Evolutionary conservation across 2,113 vertebrate species (phyloP), one percentile per base, ranked within the genome.

Genomic region (Phasianus colchicus): DNA sequence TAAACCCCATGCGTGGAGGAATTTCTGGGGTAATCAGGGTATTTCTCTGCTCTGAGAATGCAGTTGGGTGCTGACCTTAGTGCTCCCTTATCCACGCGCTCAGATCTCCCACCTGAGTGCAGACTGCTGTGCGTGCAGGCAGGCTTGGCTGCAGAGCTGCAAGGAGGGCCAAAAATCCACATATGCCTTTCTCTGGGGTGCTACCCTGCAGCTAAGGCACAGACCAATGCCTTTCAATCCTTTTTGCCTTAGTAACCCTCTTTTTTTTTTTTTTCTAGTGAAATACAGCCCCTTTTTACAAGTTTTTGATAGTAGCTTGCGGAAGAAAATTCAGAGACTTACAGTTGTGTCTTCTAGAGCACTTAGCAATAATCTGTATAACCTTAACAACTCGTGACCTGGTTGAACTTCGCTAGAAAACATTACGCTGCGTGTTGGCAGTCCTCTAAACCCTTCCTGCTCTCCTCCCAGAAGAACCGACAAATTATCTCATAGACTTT

Each of bases 401-500:
- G 52, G 21, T 2, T 78, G 84, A 78, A 42, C 38, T 71, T 52
- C 32, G 7, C 19, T 38, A 52, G 78, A 72, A 91, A 69, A 90
- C 32, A 57, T 5, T 65, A 29, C 2, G 0, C 32, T 38, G 54
- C 25, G 5, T 29, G 29, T 50, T 91, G 67, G 54, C 66, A 85
- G 25, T 21, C 45, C 40, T 89, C 57, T 72, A 34, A 78, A 87
- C 25, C 52, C 71, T 82, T 87, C 54, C 43, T 90, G 66, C 64
- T 61, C 64, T 72, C 63, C 5, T 83, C 85, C 64, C 67, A 57
- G 54, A 80, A 79, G 54, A 89, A 76, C 0, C 85, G 22, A 91
- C 4, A 58, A 69, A 78, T 92, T 92, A 85, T 85, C 88, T 93
- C 93, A 87, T 15, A 52, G 58, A 42, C 15, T 92, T 92, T 29